Conservation (phyloP, 2,797 vertebrate species). For the Microctenopoma lineatum region DNA sequence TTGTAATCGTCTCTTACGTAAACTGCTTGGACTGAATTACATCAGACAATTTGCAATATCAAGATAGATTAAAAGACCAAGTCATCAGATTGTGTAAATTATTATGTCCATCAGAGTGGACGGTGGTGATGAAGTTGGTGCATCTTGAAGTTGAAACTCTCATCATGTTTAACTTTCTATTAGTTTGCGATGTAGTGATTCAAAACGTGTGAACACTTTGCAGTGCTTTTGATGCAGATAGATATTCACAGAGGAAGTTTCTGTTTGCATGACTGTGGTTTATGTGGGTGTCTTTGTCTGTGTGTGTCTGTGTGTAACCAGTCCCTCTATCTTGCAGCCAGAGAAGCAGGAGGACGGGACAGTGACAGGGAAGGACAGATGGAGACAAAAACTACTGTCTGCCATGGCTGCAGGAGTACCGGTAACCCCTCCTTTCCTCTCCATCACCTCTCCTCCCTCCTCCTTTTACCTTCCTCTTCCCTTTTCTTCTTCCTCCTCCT, state of each 20-base stretch:
- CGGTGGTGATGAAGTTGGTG: too few relatives aligned
- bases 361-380: slow-evolving; percentile 86
- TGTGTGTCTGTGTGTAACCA: slow-evolving; percentile 42
- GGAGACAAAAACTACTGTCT: slow-evolving; percentile 86
- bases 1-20: background rate
- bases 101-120: too few relatives aligned
- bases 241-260: too few relatives aligned
- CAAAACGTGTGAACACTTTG: too few relatives aligned
- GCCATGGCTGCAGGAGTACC: slow-evolving; percentile 81
- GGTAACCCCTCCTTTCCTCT: slow-evolving; percentile 75
- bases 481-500: slow-evolving; percentile 10
- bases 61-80: background rate
- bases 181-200: too few relatives aligned
- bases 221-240: too few relatives aligned
- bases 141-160: too few relatives aligned
- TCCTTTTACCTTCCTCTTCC: background rate
- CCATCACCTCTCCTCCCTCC: slow-evolving; percentile 1
- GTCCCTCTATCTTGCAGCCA: slow-evolving; percentile 81
- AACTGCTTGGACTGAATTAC: background rate
- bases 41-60: background rate
- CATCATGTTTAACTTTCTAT: background rate
- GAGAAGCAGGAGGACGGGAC: slow-evolving; percentile 81
- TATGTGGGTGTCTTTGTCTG: background rate
- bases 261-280: background rate
- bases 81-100: too few relatives aligned